These are phyloP conservation scores for Argentina silus DNA, from an alignment of 2,797 vertebrate species.

Conservation along the genomic window DNA sequence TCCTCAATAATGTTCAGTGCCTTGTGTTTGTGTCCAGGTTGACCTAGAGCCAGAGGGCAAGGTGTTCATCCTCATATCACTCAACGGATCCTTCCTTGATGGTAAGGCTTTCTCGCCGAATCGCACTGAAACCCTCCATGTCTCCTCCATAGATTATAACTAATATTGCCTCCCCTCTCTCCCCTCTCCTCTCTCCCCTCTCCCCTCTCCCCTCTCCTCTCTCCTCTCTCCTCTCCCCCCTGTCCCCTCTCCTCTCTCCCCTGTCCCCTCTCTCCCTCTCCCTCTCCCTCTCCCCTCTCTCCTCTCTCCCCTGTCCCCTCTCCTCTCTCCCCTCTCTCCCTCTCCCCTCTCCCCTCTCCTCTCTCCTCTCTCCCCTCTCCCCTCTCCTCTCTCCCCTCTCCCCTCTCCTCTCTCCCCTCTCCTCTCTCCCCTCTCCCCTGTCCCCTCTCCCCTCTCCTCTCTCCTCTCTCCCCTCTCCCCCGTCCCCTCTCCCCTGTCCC, in stretches of 20 bases:
- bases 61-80: constrained; percentile 86
- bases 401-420: background rate
- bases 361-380: background rate
- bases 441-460: no score
- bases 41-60: constrained; percentile 98
- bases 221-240: background rate
- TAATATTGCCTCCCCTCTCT: background rate
- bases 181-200: background rate
- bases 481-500: no score
- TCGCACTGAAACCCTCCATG: background rate
- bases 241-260: background rate
- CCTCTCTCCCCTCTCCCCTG: no score
- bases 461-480: no score
- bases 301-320: no score
- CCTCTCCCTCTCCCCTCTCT: no score
- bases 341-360: background rate
- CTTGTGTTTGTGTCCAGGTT: constrained; percentile 78
- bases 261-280: no score
- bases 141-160: background rate
- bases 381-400: background rate
- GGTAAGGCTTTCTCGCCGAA: constrained; percentile 77
- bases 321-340: background rate
- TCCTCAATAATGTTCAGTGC: constrained; percentile 3
- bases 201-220: constrained; percentile 4
- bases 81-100: constrained; percentile 89